Evolutionary conservation across 2,888 invertebrate species (phyloP).

Genomic region (Ischnus inquisitorius): DNA sequence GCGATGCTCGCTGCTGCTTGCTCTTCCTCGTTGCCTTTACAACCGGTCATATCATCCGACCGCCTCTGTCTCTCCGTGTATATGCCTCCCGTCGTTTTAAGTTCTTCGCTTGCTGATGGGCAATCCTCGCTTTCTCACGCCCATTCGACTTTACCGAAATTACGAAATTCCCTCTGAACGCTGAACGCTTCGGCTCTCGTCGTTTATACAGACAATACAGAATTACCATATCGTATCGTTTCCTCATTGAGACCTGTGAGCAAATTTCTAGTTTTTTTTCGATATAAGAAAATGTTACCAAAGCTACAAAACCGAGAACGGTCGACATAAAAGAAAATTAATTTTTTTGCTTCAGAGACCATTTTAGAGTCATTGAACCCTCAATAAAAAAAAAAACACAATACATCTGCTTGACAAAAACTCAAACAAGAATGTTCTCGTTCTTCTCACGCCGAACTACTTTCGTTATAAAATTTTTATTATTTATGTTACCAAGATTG

Average conservation of each 20-base stretch:
- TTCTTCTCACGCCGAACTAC: too few species aligned
- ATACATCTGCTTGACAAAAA: too few species aligned
- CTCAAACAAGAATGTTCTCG: too few species aligned
- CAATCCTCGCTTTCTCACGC: conserved; percentile 35
- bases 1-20: not conserved
- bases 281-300: not conserved
- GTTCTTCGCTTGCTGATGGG: conserved; percentile 17
- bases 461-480: too few species aligned
- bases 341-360: too few species aligned
- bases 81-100: not conserved
- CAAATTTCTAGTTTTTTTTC: not conserved
- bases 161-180: conserved; percentile 29
- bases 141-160: conserved; percentile 48
- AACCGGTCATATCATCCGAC: conserved; percentile 10
- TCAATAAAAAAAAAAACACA: too few species aligned
- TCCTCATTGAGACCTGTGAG: not conserved
- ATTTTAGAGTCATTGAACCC: too few species aligned
- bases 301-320: too few species aligned
- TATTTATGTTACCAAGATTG: too few species aligned
- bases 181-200: not conserved
- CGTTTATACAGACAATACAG: not conserved
- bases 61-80: conserved; percentile 10
- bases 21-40: conserved; percentile 37
- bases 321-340: too few species aligned
- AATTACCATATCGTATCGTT: not conserved